phyloP scores from a whole-genome alignment of 2,113 vertebrate genomes.

The Phaetusa simplex region DNA sequence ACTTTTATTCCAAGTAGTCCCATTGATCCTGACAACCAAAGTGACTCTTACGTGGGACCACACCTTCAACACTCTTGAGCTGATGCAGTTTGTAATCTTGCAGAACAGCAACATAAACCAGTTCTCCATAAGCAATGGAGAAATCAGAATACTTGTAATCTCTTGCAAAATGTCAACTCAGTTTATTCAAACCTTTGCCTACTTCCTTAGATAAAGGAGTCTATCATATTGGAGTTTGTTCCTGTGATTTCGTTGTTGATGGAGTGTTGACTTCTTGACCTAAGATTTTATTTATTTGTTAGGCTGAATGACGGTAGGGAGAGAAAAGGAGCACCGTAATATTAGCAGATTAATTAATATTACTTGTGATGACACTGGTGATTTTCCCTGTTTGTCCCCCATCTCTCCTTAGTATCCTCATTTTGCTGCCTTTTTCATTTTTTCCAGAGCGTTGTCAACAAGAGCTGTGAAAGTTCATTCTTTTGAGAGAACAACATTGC shows the following conservation, averaged over 20 bases:
- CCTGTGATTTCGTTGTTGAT: not conserved
- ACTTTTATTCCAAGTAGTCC: conserved; percentile 48
- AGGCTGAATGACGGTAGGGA: not conserved
- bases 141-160: not conserved
- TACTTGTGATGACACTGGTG: not conserved
- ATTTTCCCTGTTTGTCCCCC: not conserved
- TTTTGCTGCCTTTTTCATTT: not conserved
- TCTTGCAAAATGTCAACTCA: conserved; percentile 3
- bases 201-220: conserved; percentile 18
- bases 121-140: not conserved
- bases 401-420: conserved; percentile 12
- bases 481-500: conserved; percentile 37
- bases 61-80: conserved; percentile 20
- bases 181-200: not conserved
- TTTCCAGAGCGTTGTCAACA: conserved; percentile 21
- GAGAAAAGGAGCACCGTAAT: conserved; percentile 29
- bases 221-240: not conserved
- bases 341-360: conserved; percentile 8
- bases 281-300: not conserved
- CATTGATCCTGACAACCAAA: conserved; percentile 50
- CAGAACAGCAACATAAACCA: conserved; percentile 32
- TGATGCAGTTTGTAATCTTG: conserved; percentile 26
- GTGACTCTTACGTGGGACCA: conserved; percentile 35
- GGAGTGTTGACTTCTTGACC: conserved; percentile 42
- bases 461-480: not conserved